These are phyloP conservation scores for Narcine bancroftii DNA, from an alignment of 2,113 vertebrate species.

Conservation along the genomic window DNA sequence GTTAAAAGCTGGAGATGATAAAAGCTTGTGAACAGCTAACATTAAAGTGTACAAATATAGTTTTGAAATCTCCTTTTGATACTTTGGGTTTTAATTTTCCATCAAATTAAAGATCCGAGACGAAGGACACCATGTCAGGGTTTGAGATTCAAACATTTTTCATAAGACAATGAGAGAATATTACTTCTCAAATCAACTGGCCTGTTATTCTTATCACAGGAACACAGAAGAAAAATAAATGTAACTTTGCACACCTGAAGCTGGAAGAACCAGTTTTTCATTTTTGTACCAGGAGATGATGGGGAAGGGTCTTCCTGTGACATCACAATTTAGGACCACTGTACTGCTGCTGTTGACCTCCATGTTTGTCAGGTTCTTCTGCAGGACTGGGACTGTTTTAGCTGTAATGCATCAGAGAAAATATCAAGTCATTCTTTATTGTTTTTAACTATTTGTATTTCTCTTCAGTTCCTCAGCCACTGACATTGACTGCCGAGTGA, in stretches of 20 bases:
- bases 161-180: not conserved
- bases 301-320: conserved; percentile 62
- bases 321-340: conserved; percentile 64
- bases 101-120: not conserved
- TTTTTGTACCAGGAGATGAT: conserved; percentile 72
- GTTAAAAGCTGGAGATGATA: not conserved
- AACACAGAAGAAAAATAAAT: not conserved
- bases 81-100: not conserved
- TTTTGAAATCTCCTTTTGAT: not conserved
- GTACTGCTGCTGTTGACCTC: conserved; percentile 80
- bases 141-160: not conserved
- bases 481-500: not conserved
- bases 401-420: conserved; percentile 47
- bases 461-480: not conserved
- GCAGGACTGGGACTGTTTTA: conserved; percentile 58
- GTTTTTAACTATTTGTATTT: not conserved
- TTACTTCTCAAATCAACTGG: not conserved
- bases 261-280: conserved; percentile 55
- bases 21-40: not conserved
- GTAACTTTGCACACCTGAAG: conserved; percentile 61
- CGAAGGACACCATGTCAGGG: not conserved
- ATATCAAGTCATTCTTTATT: not conserved
- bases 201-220: not conserved
- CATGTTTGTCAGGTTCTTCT: conserved; percentile 70
- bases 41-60: not conserved